Evolutionary conservation across 2,797 vertebrate genomes (phyloP), one percentile per base, ranked within the genome.

Genomic region (Acipenser oxyrinchus): DNA sequence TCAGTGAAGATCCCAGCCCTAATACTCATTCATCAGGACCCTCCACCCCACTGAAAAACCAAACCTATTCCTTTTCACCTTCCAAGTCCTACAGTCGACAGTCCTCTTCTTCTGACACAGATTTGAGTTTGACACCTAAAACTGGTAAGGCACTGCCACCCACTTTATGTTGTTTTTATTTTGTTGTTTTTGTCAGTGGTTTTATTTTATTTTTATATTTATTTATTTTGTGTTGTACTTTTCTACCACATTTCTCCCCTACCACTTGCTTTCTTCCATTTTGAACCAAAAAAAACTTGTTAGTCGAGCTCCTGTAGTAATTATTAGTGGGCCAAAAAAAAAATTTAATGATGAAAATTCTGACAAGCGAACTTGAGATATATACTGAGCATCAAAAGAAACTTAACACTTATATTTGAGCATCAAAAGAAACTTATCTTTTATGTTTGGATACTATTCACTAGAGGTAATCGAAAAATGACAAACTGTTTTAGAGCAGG

Each of bases 11-110:
- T 85, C 91, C 94, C 86, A 93, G 94, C 81, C 92, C 87, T 82
- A 88, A 91, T 86, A 88, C 87, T 83, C 88, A 93, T 82, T 96
- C 93, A 93, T 95, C 95, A 83, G 95, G 94, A 93, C 96, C 95
- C 82, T 93, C 95, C 79, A 98, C 94, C 93, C 97, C 96, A 94
- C 93, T 98, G 94, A 95, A 95, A 98, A 93, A 91, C 87, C 96
- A 95, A 84, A 94, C 95, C 88, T 94, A 94, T 90, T 93, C 91
- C 86, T 92, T 93, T 91, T 93, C 92, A 89, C 90, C 91, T 86
- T 92, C 90, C 88, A 95, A 95, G 91, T 91, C 92, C 88, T 93
- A 90, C 92, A 91, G 93, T 77, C 91, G 92, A 78, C 91, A 93
- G 85, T 94, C 93, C 84, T 95, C 93, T 79, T 95, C 93, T 85